A percentile compares a stretch with the other conserved stretches of the same genome.
Conservation (phyloP, 2,888 invertebrate species). For the Camptogramma bilineatum region DNA sequence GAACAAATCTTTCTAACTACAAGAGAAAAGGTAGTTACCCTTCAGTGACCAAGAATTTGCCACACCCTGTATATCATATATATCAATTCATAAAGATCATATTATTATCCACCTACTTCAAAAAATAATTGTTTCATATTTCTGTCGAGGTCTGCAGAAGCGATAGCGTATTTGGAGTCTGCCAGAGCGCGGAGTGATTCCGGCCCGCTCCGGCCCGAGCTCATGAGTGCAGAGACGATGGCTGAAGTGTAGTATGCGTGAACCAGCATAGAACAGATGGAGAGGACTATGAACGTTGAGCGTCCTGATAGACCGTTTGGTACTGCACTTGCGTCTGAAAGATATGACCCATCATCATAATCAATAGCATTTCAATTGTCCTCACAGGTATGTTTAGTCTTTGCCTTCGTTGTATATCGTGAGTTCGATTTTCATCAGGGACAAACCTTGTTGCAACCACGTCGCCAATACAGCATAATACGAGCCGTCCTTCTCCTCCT, state of each 20-base stretch:
- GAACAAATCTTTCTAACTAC: too few relatives aligned
- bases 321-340: constrained; percentile 71
- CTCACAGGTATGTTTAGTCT: too few relatives aligned
- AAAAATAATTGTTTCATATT: constrained; percentile 67
- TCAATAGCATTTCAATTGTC: too few relatives aligned
- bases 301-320: constrained; percentile 68
- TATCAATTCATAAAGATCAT: too few relatives aligned
- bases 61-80: too few relatives aligned
- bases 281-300: constrained; percentile 68
- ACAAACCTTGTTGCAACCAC: constrained; percentile 75
- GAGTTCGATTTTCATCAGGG: too few relatives aligned
- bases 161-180: constrained; percentile 71
- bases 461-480: constrained; percentile 67
- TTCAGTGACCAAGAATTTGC: too few relatives aligned
- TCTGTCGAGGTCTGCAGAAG: constrained; percentile 70
- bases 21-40: too few relatives aligned
- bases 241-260: constrained; percentile 78
- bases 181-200: constrained; percentile 61
- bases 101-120: constrained; percentile 61
- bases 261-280: constrained; percentile 71
- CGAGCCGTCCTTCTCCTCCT: constrained; percentile 66
- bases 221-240: constrained; percentile 74
- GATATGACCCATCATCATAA: not conserved
- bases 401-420: too few relatives aligned
- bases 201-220: constrained; percentile 65